Evolutionary conservation across 2,888 invertebrate genomes (phyloP).

Genomic region (Papilio demoleus): DNA sequence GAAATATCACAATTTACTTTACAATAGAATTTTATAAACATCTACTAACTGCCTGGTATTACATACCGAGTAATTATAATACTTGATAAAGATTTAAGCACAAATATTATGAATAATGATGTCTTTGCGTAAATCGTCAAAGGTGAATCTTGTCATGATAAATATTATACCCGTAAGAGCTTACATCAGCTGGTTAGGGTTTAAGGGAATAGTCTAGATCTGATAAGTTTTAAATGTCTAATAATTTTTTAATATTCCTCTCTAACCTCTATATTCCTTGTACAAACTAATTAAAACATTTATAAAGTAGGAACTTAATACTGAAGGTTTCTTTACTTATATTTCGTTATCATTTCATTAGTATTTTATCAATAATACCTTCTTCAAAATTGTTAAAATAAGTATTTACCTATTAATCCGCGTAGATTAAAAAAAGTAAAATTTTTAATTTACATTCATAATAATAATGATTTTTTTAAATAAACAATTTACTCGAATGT

Average conservation of each 20-base stretch:
- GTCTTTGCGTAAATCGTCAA: no score
- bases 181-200: not conserved
- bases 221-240: not conserved
- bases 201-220: not conserved
- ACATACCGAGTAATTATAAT: no score
- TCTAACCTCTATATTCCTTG: not conserved
- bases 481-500: not conserved
- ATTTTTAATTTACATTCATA: no score
- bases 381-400: no score
- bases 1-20: conserved; percentile 32
- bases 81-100: no score
- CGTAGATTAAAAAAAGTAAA: no score
- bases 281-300: not conserved
- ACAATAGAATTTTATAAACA: conserved; percentile 3
- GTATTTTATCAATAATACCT: no score
- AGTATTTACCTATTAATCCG: no score
- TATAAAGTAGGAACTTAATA: not conserved
- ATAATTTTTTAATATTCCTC: not conserved
- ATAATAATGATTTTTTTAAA: not conserved
- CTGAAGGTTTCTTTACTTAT: not conserved
- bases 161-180: not conserved
- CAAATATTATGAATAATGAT: no score
- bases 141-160: no score
- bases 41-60: not conserved
- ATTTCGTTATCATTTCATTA: not conserved